Percentiles rank a stretch among this genome's conserved stretches.
phyloP scores from a whole-genome alignment of 2,888 invertebrate species.

The Drosophila melanocephala region DNA sequence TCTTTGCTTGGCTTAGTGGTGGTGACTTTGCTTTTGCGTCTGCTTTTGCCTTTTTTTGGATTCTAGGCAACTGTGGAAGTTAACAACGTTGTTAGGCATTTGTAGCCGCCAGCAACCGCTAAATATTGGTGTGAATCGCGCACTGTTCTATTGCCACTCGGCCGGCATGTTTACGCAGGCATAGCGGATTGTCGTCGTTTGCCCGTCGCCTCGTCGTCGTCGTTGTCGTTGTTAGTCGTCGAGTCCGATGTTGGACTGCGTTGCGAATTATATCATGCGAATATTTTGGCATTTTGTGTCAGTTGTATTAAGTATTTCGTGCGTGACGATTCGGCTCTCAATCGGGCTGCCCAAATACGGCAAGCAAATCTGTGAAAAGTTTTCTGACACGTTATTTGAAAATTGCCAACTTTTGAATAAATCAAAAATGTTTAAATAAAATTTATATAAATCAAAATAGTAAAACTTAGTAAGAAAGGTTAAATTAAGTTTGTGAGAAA shows the following conservation, averaged over 20 bases:
- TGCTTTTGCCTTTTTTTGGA: conserved; percentile 24
- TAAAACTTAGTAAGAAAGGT: neutral
- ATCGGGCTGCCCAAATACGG: neutral
- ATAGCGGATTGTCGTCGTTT: conserved; percentile 37
- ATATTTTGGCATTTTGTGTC: conserved; percentile 44
- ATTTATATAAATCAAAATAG: neutral
- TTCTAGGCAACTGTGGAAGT: conserved; percentile 50
- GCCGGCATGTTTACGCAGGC: conserved; percentile 53
- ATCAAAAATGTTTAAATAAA: neutral
- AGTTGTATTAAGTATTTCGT: conserved; percentile 68
- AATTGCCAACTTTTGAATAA: neutral
- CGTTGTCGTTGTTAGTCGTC: conserved; percentile 28
- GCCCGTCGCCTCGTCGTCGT: conserved; percentile 16
- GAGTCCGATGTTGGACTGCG: conserved; percentile 18
- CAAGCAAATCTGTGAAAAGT: neutral
- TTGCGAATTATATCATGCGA: conserved; percentile 32
- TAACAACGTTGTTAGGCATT: conserved; percentile 39
- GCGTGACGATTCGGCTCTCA: conserved; percentile 49
- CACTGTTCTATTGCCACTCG: conserved; percentile 62
- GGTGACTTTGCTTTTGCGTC: conserved; percentile 21
- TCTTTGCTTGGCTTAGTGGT: conserved; percentile 39
- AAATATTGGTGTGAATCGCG: conserved; percentile 48
- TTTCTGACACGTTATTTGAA: neutral
- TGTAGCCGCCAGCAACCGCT: conserved; percentile 47
- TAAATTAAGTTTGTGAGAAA: neutral